phyloP scores from a whole-genome alignment of 2,888 invertebrate species.

The Drosophila anomelani region DNA sequence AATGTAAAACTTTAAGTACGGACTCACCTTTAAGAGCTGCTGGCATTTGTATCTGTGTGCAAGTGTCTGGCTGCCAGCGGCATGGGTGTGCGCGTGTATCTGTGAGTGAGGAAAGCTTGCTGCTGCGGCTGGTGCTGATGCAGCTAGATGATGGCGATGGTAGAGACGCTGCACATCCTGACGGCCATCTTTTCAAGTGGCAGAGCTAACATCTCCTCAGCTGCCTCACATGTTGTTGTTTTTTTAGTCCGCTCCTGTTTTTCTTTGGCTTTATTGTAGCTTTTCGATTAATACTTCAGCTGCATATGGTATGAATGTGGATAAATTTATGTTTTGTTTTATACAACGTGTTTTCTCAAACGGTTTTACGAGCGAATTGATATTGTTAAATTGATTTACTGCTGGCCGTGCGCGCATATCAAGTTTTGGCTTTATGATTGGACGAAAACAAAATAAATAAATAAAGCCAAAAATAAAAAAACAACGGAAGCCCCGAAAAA shows the following conservation, averaged over 20 bases:
- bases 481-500: conserved; percentile 28
- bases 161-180: conserved; percentile 64
- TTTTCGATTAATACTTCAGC: conserved; percentile 56
- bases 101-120: conserved; percentile 41
- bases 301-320: conserved; percentile 51
- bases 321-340: conserved; percentile 27
- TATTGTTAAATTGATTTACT: conserved; percentile 60
- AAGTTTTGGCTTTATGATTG: conserved; percentile 62
- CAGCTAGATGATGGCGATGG: conserved; percentile 48
- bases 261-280: conserved; percentile 24
- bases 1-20: conserved; percentile 51
- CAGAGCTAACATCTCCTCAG: conserved; percentile 41
- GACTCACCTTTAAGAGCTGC: conserved; percentile 68
- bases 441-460: conserved; percentile 34
- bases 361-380: conserved; percentile 42
- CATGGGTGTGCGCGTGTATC: conserved; percentile 33
- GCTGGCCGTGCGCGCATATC: conserved; percentile 65
- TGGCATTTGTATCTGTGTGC: conserved; percentile 33
- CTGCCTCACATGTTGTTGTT: conserved; percentile 59
- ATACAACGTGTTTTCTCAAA: conserved; percentile 28
- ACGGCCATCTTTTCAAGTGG: conserved; percentile 71
- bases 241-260: conserved; percentile 23
- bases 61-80: conserved; percentile 28
- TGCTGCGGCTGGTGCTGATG: conserved; percentile 28
- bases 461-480: conserved; percentile 18